phyloP scores from a whole-genome alignment of 2,797 vertebrate genomes.

The Melanotaenia parkinsoni region DNA sequence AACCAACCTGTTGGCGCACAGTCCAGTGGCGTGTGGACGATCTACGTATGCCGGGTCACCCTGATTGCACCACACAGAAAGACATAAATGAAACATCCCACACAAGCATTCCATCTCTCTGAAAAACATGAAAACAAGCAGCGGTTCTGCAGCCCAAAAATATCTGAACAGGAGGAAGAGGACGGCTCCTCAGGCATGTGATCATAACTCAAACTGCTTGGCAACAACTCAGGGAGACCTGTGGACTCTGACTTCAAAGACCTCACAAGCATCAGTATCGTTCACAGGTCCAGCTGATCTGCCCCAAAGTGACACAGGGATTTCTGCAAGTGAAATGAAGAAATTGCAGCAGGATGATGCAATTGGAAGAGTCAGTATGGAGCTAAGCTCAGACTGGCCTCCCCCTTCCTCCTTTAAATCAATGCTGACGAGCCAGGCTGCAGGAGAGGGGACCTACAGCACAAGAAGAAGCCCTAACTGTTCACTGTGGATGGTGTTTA shows the following conservation, averaged over 20 bases:
- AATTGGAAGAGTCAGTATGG: conserved; percentile 60
- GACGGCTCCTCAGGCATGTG: conserved; percentile 36
- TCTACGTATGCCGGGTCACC: conserved; percentile 82
- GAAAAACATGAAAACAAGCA: conserved; percentile 39
- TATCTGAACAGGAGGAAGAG: conserved; percentile 40
- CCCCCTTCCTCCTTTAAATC: conserved; percentile 25
- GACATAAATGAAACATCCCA: conserved; percentile 84
- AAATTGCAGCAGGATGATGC: conserved; percentile 60
- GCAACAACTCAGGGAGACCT: conserved; percentile 43
- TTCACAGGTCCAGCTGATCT: conserved; percentile 33
- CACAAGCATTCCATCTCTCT: conserved; percentile 73
- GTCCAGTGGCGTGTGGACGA: conserved; percentile 81
- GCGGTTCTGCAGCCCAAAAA: conserved; percentile 33
- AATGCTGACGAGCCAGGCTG: conserved; percentile 52
- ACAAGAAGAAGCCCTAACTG: conserved; percentile 35
- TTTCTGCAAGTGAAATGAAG: conserved; percentile 62
- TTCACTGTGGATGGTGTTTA: conserved; percentile 39
- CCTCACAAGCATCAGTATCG: conserved; percentile 43
- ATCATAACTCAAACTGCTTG: conserved; percentile 82
- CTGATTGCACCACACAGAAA: conserved; percentile 82
- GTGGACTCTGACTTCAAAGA: conserved; percentile 62
- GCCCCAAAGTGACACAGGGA: conserved; percentile 53
- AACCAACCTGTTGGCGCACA: conserved; percentile 80
- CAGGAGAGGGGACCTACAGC: conserved; percentile 39
- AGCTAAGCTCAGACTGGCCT: conserved; percentile 26